Base-by-base conservation (phyloP, 2,113 vertebrate species). In the Scolopax mira region DNA sequence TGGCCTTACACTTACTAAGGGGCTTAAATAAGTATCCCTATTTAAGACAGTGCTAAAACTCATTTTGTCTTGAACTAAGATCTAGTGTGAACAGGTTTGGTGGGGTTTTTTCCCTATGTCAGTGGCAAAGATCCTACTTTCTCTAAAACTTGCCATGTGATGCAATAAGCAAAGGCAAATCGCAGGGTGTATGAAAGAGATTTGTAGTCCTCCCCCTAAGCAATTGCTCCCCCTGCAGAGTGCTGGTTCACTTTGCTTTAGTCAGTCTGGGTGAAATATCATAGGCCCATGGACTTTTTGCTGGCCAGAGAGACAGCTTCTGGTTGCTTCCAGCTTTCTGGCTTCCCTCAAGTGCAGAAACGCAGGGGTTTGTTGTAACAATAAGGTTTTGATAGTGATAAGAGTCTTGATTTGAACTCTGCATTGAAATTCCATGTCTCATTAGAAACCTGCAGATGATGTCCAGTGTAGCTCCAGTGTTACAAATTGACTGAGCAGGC, bases 41-140 rank as follows among this genome's bases (percentile, higher is more conserved):
- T 61, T 82, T 60, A 71, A 79, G 71, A n/a, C n/a, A 49, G 31
- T 27, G 51, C 22, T 81, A 37, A 52, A 86, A 55, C 42, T 70
- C 6, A 10, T 66, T 91, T 46, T 89, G 16, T 74, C 65, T 70
- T 86, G 33, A 70, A 15, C 18, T 71, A 61, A 62, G 39, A 37
- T 66, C 65, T 75, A 64, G 5, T 17, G 27, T 55, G 7, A 61
- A n/a, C 10, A 12, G 13, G 10, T 3, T 1, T 7, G 11, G 10
- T 7, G 11, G 10, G 4, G 0, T 6, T 37, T 8, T 18, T 48
- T n/a, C n/a, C n/a, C n/a, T n/a, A n/a, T 25, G 30, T 64, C n/a
- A 55, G 18, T 54, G 42, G 27, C 70, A 72, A 55, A 65, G 72
- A 49, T 51, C 75, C 35, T 89, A 4, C n/a, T 74, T 64, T 55